Percentiles rank a stretch among this genome's conserved stretches.
Evolutionary conservation across 2,113 vertebrate genomes (phyloP).

Genomic region (Panthera leo): DNA sequence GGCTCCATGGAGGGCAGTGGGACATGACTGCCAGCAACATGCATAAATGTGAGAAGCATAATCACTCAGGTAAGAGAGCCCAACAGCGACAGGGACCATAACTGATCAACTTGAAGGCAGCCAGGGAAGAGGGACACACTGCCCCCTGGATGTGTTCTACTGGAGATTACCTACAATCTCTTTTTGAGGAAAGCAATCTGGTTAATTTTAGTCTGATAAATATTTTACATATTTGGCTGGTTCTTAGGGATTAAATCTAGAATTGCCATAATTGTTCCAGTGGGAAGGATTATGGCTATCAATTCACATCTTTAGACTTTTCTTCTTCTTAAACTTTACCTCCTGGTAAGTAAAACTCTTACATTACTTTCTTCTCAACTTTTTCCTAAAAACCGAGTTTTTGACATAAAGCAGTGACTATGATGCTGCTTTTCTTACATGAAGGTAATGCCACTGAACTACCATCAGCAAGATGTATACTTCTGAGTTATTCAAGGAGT

Average conservation of each 20-base stretch:
- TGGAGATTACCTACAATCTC: neutral
- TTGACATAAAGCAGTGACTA: neutral
- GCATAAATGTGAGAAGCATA: neutral
- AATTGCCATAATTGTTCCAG: neutral
- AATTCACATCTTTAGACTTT: neutral
- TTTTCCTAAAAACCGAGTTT: conserved; percentile 5
- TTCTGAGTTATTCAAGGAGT: neutral
- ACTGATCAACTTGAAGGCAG: neutral
- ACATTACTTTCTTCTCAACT: neutral
- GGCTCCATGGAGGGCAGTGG: neutral
- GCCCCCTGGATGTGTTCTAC: too few relatives aligned
- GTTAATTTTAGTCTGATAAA: neutral
- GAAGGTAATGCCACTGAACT: neutral
- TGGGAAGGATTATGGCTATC: neutral
- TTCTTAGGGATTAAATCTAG: neutral
- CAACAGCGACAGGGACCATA: neutral
- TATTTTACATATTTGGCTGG: neutral
- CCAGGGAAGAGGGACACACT: too few relatives aligned
- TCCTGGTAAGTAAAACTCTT: neutral
- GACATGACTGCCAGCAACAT: neutral
- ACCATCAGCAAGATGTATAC: neutral
- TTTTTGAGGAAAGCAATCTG: neutral
- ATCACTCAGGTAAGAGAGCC: neutral
- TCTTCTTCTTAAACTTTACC: neutral
- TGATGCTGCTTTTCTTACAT: neutral